These are phyloP conservation scores for Chloropsis hardwickii DNA, from an alignment of 2,113 vertebrate genomes.

Conservation along the genomic window DNA sequence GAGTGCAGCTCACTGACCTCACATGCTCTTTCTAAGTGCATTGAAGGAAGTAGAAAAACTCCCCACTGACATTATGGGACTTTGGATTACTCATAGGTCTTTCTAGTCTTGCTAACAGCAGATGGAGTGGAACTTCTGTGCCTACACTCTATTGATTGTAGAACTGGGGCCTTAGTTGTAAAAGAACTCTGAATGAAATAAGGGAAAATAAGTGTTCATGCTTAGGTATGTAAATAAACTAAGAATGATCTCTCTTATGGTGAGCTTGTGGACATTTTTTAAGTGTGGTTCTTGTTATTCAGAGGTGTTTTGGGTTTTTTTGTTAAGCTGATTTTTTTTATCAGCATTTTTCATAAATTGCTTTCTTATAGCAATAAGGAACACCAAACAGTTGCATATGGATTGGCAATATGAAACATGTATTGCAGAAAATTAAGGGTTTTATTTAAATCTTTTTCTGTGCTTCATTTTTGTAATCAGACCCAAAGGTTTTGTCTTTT, in stretches of 20 bases:
- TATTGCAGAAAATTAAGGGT: background rate
- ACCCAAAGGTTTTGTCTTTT: background rate
- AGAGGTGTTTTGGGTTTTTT: accelerated
- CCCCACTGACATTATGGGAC: background rate
- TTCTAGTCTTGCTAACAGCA: background rate
- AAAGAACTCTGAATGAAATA: background rate
- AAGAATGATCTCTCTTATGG: background rate
- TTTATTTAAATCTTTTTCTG: background rate
- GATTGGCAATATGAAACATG: background rate
- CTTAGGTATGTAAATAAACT: constrained; percentile 14
- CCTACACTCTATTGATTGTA: background rate
- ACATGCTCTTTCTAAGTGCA: background rate
- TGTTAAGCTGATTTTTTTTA: background rate
- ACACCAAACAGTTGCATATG: background rate
- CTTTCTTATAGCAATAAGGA: constrained; percentile 40
- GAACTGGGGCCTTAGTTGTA: background rate
- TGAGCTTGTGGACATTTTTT: background rate
- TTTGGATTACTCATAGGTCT: background rate
- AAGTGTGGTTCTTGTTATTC: background rate
- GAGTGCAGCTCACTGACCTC: constrained; percentile 26
- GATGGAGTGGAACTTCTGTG: background rate
- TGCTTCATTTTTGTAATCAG: background rate
- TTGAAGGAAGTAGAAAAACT: background rate
- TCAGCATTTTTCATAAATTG: background rate
- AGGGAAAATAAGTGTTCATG: background rate